These are phyloP conservation scores for Dendrocincla fuliginosa DNA, from an alignment of 2,797 vertebrate genomes.

Conservation along the genomic window DNA sequence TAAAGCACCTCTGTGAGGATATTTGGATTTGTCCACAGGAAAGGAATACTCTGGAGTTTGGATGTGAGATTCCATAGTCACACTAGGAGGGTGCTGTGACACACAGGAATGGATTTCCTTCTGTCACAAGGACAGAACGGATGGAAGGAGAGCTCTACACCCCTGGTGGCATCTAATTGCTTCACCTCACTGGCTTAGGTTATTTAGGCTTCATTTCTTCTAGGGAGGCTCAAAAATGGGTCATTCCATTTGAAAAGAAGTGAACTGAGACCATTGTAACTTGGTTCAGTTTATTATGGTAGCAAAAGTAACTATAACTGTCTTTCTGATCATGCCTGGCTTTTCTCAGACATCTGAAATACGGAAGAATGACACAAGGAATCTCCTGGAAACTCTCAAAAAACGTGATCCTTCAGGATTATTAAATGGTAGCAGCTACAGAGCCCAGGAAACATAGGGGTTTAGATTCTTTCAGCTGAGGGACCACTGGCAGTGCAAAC, in stretches of 20 bases:
- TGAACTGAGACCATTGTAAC: background rate
- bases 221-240: background rate
- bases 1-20: background rate
- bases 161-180: background rate
- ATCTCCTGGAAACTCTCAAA: background rate
- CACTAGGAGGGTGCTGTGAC: accelerated
- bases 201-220: background rate
- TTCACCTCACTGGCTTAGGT: background rate
- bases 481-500: background rate
- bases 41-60: background rate
- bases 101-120: background rate
- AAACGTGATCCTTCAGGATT: background rate
- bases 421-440: background rate
- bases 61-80: background rate
- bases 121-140: background rate
- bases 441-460: background rate
- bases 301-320: background rate
- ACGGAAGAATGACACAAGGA: background rate
- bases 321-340: background rate
- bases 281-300: background rate
- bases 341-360: background rate
- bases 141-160: background rate
- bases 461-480: background rate
- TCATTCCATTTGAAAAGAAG: background rate
- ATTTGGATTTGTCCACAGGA: background rate